Base-by-base conservation (phyloP, 2,113 vertebrate genomes). In the Stomatorhinus ivindoensis region DNA sequence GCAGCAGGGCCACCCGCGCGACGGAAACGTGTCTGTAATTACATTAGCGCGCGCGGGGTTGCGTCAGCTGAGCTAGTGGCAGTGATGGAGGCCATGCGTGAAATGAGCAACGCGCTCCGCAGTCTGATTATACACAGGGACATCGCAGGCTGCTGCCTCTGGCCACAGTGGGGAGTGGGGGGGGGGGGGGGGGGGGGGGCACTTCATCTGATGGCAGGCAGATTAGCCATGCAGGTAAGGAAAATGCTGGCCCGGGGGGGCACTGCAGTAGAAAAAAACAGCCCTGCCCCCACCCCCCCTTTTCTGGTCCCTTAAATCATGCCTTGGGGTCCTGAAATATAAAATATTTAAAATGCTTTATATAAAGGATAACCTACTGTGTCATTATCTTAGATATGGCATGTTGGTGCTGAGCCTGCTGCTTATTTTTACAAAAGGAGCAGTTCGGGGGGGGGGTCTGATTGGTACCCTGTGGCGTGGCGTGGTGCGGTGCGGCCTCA, bases 1-100 rank as follows among this genome's bases (percentile, higher is more conserved):
- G 24, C 55, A 61, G 24, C 21, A n/a, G 55, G 55, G 24, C 55
- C 8, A 8, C 21, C 55, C 55, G 55, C 24, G 55, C 24, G 55
- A 1, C 47, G 88, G 21, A 24, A 19, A 1, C 46, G 8, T 27
- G 6, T 46, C 44, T 50, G n/a, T 50, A 50, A 73, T 88, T 73
- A 65, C 87, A 58, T 88, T 73, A 88, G 55, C 21, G 51, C 19
- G 13, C 65, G 85, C 48, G 61, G 86, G 90, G 93, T 94, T 94
- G 93, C 94, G 91, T 95, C 94, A 95, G 94, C 94, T 92, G 92
- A 94, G 93, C 92, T 86, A 93, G 94, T 93, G 92, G 93, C 94
- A 92, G 91, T 91, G 90, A 95, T 92, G 93, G 92, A 92, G 91
- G 93, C 93, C 93, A 94, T 93, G 93, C 92, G 90, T 95, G 93